These are phyloP conservation scores for Antrozous pallidus DNA, from an alignment of 2,797 vertebrate genomes.

Conservation along the genomic window DNA sequence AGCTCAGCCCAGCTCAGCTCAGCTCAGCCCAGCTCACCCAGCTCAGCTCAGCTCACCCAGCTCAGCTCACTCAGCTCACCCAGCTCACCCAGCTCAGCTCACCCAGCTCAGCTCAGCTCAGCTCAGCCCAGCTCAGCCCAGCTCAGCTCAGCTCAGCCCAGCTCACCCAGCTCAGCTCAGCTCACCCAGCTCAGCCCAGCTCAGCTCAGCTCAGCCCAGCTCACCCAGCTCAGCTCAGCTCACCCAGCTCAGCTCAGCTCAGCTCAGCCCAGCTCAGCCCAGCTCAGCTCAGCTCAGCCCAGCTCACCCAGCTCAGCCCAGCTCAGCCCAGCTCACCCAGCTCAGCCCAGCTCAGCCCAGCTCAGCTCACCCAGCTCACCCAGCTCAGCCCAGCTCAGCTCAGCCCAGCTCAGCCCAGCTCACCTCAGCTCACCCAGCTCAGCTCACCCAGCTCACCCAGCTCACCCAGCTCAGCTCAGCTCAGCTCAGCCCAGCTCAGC, in stretches of 20 bases:
- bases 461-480: background rate
- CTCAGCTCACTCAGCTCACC: fast-evolving
- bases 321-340: background rate
- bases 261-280: fast-evolving
- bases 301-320: fast-evolving
- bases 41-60: fast-evolving
- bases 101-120: too few relatives aligned
- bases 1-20: fast-evolving
- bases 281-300: fast-evolving
- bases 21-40: fast-evolving
- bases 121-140: fast-evolving
- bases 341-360: background rate
- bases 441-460: fast-evolving
- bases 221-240: too few relatives aligned
- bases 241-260: fast-evolving
- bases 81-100: background rate
- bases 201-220: fast-evolving
- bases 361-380: background rate
- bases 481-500: fast-evolving
- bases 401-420: background rate
- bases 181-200: fast-evolving
- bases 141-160: fast-evolving
- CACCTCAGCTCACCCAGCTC: background rate
- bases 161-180: fast-evolving
- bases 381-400: too few relatives aligned